Conservation (phyloP, 2,113 vertebrate genomes). For the Thomomys bottae region DNA sequence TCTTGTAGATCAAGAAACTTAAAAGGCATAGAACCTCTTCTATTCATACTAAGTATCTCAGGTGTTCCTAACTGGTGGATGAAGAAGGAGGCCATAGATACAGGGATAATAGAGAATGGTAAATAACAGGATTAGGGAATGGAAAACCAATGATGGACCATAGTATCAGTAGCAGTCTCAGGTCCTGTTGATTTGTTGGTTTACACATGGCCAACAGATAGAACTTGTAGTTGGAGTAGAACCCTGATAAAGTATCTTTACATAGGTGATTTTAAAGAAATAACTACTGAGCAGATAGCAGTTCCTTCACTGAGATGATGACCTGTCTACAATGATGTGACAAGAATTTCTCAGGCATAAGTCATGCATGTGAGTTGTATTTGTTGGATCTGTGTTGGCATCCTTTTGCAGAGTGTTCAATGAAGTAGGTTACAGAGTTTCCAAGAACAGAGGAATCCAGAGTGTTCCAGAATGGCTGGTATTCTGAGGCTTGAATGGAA, state of each 20-base stretch:
- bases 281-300: background rate
- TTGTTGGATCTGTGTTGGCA: background rate
- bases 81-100: background rate
- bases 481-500: background rate
- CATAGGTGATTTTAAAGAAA: background rate
- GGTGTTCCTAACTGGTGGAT: background rate
- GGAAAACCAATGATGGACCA: background rate
- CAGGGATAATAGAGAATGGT: background rate
- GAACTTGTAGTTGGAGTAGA: background rate
- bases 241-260: background rate
- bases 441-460: background rate
- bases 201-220: background rate
- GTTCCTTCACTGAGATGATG: background rate
- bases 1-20: background rate
- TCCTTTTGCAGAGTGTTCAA: background rate
- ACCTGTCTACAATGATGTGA: background rate
- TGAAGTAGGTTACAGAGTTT: background rate
- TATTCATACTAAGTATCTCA: background rate
- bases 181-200: background rate
- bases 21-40: background rate
- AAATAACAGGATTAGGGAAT: background rate
- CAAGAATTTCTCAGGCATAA: background rate
- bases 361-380: background rate
- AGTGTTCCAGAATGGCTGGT: constrained; percentile 10
- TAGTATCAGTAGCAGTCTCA: background rate